Conservation (phyloP, 2,113 vertebrate species). For the Oncorhynchus kisutch region DNA sequence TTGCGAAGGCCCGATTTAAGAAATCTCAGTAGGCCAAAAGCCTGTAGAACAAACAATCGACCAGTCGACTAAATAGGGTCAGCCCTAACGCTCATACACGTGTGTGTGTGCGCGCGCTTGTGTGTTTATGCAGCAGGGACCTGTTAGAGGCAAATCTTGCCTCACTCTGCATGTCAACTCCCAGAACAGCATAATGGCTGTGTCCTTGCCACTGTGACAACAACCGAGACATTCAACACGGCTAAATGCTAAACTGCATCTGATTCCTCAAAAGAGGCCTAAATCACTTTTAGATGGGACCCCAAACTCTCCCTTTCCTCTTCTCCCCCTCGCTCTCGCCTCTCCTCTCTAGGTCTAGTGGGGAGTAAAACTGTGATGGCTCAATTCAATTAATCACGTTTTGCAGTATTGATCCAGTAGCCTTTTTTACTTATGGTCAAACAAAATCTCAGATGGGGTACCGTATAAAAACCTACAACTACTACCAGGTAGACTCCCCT, state of each 20-base stretch:
- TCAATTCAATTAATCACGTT: too few species aligned
- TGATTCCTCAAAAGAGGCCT: conserved; percentile 50
- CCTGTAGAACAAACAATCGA: too few species aligned
- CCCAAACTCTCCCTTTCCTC: conserved; percentile 8
- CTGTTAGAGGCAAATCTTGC: conserved; percentile 37
- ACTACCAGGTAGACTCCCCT: too few species aligned
- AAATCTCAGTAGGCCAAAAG: too few species aligned
- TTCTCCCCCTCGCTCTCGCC: not conserved
- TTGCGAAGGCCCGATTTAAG: too few species aligned
- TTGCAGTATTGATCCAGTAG: too few species aligned
- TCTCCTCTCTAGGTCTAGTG: not conserved
- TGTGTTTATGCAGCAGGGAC: conserved; percentile 37
- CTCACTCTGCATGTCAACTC: conserved; percentile 48
- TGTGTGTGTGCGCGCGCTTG: not conserved
- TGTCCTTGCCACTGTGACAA: conserved; percentile 71
- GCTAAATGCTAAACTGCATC: conserved; percentile 52
- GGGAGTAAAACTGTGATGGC: not conserved
- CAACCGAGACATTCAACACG: conserved; percentile 64
- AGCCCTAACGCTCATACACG: too few species aligned
- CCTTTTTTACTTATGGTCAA: too few species aligned
- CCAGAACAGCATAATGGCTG: conserved; percentile 65
- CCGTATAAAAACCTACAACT: too few species aligned
- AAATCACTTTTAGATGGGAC: conserved; percentile 69
- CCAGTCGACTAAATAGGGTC: too few species aligned
- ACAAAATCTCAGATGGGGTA: too few species aligned